Conservation (phyloP, 2,113 vertebrate genomes). For the Ageneiosus marmoratus region DNA sequence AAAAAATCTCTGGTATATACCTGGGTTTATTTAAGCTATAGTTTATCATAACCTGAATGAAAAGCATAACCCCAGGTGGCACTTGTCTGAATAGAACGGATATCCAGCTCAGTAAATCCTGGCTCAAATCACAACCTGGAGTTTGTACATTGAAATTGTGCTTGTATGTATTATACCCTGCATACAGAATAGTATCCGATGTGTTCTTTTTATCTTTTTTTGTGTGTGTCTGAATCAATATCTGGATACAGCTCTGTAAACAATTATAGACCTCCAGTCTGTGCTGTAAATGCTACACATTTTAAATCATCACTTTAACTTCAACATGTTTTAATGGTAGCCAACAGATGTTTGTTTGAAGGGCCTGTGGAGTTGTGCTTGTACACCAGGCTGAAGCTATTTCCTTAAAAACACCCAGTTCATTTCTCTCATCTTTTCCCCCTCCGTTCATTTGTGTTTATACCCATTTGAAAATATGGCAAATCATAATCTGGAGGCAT, state of each 20-base stretch:
- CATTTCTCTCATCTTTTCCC: not conserved
- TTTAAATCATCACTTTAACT: constrained; percentile 16
- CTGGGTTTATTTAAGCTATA: not conserved
- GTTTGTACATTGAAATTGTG: not conserved
- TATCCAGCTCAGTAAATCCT: constrained; percentile 12
- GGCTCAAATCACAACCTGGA: not conserved
- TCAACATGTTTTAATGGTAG: constrained; percentile 5
- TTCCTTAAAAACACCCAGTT: not conserved
- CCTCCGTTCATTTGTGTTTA: constrained; percentile 21
- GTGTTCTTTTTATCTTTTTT: not conserved
- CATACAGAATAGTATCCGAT: not conserved
- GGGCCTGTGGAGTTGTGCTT: not conserved
- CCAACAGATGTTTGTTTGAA: constrained; percentile 31
- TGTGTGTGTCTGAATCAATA: not conserved
- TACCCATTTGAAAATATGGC: constrained; percentile 4
- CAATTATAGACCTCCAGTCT: constrained; percentile 9
- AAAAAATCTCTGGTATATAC: no score
- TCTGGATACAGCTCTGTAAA: not conserved
- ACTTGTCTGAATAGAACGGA: not conserved
- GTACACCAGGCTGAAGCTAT: not conserved
- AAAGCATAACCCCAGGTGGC: no score
- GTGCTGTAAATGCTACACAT: constrained; percentile 6
- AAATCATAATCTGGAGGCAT: constrained; percentile 36
- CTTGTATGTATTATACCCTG: not conserved
- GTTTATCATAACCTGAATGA: not conserved